Base-by-base conservation (phyloP, 2,113 vertebrate genomes). In the Sigmodon hispidus region DNA sequence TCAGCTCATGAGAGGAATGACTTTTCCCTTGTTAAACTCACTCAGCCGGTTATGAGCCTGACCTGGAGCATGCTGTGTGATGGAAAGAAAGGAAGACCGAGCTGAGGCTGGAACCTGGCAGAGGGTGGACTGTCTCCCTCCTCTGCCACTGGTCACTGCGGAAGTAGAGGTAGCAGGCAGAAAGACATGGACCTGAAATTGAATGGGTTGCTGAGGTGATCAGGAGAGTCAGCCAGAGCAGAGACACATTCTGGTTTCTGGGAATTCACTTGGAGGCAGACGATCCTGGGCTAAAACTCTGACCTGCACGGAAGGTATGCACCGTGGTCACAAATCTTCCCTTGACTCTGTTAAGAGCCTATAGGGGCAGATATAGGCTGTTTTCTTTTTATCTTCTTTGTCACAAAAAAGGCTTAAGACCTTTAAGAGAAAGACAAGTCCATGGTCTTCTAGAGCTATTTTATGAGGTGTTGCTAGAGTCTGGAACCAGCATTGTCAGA, bases 1-100 rank as follows among this genome's bases (percentile, higher is more conserved):
- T 19, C 65, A 48, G n/a, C 17, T 95, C 36, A 17, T 76, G 85
- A 88, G 70, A 75, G 12, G 48, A 86, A 55, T 50, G 31, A 40
- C 7, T 26, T 93, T 86, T 94, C 26, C 61, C 50, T 67, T n/a
- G 22, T 88, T 73, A 57, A 89, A 87, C 87, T 91, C 31, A 57
- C 87, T 94, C 36, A 72, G 26, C 45, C 91, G 57, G 67, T 29
- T 55, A 5, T 55, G 48, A 52, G 75, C 31, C 79, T 52, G 11
- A 36, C 0, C 83, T 48, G 16, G 6, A 55, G 59, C 6, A 9
- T 26, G 4, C 31, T 70, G 1, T 40, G 1, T 79, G 55, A 69
- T 1, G 43, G 55, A 10, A 43, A 61, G 43, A 13, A 21, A 79
- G 55, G 70, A 43, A 83, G 55, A 55, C 21, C 29, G 70, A 40